Evolutionary conservation across 2,113 vertebrate genomes (phyloP), one percentile per base, ranked within the genome.

Genomic region (Orthochromis malagaraziensis): DNA sequence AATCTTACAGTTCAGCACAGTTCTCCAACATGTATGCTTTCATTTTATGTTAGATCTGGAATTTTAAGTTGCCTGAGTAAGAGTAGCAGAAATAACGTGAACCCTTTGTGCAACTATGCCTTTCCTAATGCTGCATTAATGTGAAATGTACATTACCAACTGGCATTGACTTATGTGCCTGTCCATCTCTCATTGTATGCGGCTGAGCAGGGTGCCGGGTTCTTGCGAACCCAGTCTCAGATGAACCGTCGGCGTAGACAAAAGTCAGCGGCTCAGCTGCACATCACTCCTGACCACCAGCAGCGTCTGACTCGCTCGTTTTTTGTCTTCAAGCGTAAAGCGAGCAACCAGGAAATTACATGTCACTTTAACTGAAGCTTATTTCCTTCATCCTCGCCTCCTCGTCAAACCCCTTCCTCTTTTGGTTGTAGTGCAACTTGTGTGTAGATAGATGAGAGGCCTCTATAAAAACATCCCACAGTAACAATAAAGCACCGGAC

Each of bases 281-380:
- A 91, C 94, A 90, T 87, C 87, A 21, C 87, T 85, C 33, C 80
- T 54, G 81, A 63, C 79, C 40, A 85, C 38, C 85, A 73, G 21
- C 81, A 84, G 77, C n/a, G 38, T 89, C 87, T 54, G 81, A 89
- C 84, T 87, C 9, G 3, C 87, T 82, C 13, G 4, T 84, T 81
- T 88, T 29, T 87, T 19, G 57, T 86, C 89, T 89, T 84, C 84
- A 55, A 89, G 75, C 31, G 31, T 93, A 85, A 94, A 92, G 84
- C 29, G 53, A 94, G 79, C 89, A 92, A 95, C 89, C 96, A 97
- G 97, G 97, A 98, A 98, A 97, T 96, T 96, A 96, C 94, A 94
- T 96, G 95, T 97, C 96, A 97, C 95, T 95, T 94, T 84, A 95
- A 95, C 92, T 68, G 87, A 94, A 86, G 92, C 89, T 93, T 95